Conservation (phyloP, 1,140 invertebrate genomes). For the Drosophila nasuta region DNA sequence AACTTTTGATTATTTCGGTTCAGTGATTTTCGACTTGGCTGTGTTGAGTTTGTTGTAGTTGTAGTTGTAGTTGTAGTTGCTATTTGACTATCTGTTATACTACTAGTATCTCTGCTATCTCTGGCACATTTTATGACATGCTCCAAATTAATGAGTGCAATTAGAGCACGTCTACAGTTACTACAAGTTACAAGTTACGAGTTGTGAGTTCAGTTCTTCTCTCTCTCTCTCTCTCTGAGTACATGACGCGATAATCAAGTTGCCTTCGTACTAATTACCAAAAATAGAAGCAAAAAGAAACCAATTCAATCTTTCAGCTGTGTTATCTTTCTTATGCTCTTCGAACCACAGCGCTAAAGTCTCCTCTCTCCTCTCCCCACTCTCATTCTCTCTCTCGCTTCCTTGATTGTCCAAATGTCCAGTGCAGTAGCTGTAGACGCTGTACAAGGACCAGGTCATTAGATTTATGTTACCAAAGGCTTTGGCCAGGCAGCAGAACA, state of each 20-base stretch:
- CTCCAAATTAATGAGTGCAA: conserved; percentile 63
- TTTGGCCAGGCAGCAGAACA: conserved; percentile 59
- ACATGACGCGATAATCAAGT: conserved; percentile 70
- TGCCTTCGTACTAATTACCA: conserved; percentile 71
- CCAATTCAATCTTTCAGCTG: conserved; percentile 59
- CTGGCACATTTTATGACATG: conserved; percentile 39
- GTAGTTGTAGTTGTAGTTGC: background rate
- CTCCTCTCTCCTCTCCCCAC: background rate
- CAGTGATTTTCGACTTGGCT: conserved; percentile 13
- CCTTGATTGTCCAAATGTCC: background rate
- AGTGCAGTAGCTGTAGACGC: conserved; percentile 17
- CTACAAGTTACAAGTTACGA: conserved; percentile 34
- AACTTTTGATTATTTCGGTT: conserved; percentile 3
- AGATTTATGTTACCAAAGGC: conserved; percentile 74
- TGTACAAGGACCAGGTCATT: conserved; percentile 42
- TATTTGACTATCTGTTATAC: conserved; percentile 26
- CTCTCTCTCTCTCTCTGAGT: background rate
- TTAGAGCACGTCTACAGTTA: conserved; percentile 53
- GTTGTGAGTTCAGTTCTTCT: background rate
- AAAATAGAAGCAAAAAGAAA: conserved; percentile 58
- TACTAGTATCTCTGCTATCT: too few species aligned
- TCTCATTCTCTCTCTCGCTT: background rate
- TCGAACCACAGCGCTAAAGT: background rate
- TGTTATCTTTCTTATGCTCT: conserved; percentile 7
- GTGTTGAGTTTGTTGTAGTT: background rate